Base-by-base conservation (phyloP, 1,140 invertebrate species). In the Nilaparvata lugens region DNA sequence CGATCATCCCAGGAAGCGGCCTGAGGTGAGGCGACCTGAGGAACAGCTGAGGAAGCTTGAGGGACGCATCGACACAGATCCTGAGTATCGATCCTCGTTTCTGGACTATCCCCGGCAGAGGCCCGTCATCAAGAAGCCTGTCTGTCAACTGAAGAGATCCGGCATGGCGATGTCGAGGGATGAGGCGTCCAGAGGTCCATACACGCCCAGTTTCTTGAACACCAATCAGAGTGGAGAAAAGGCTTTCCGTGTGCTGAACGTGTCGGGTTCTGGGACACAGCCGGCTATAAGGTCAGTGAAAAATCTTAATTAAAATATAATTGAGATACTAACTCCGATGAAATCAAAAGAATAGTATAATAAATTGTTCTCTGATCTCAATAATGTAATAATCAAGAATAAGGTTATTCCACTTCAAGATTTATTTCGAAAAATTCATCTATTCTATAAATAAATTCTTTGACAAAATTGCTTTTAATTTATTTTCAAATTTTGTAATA, bases 1-100 rank as follows among this genome's bases (percentile, higher is more conserved):
- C 7, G 63, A 67, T 40, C 61, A 61, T 35, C 58, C 58, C 1
- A 42, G 53, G n/a, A 57, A 57, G 40, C 43, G 61, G 2, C 62
- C 63, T 2, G 31, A 16, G 23, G 21, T 58, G 24, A 45, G 58
- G 18, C 35, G 61, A 38, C 56, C 31, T 38, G 28, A 62, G 31
- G 55, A 57, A 53, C 28, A 52, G 24, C 18, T 62, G 24, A 62
- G 42, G 52, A 56, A 40, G 21, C 28, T 58, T 19, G 59, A 56
- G 13, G 59, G 62, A 5, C 45, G 42, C 13, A 57, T 64, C 9
- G 52, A 56, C 13, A 31, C 54, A 0, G 53, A 60, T 24, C 55
- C 59, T 2, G 54, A 61, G 23, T 60, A 64, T 18, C 23, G 62
- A 23, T 45, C 28, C 19, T 59, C 51, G 16, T 63, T 52, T 31